A percentile compares a stretch with the other conserved stretches of the same genome.
Conservation (phyloP, 2,113 vertebrate species). For the Camarhynchus parvulus region DNA sequence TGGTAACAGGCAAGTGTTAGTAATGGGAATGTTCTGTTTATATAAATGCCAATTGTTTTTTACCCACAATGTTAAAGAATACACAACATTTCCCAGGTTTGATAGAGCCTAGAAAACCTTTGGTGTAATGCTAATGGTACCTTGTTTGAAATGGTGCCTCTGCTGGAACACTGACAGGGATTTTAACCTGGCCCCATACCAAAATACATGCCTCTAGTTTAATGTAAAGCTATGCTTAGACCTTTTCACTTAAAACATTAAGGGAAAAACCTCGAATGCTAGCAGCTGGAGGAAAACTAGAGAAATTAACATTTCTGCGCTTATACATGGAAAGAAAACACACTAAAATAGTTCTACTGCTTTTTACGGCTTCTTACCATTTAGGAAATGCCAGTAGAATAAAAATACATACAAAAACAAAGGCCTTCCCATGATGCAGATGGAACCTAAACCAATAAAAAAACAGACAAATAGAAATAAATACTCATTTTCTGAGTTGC, state of each 20-base stretch:
- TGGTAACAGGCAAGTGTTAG: neutral
- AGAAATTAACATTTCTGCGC: neutral
- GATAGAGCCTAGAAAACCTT: neutral
- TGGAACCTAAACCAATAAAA: slow-evolving; percentile 63
- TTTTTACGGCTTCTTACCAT: slow-evolving; percentile 68
- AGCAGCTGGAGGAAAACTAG: neutral
- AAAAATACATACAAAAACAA: slow-evolving; percentile 37
- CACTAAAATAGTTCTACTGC: neutral
- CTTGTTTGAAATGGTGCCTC: neutral
- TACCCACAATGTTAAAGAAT: neutral
- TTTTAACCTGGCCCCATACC: neutral
- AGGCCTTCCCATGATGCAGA: slow-evolving; percentile 56
- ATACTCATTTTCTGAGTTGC: neutral
- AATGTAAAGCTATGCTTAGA: neutral
- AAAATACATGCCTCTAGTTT: neutral
- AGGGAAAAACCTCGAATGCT: rapidly evolving
- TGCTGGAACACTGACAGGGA: neutral
- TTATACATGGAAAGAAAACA: neutral
- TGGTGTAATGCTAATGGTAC: neutral
- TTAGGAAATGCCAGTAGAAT: slow-evolving; percentile 50
- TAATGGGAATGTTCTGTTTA: neutral
- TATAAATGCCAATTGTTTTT: neutral
- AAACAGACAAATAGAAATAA: neutral
- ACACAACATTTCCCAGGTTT: neutral
- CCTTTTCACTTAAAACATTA: neutral